Base-by-base conservation (phyloP, 2,113 vertebrate species). In the Mystacornis crossleyi region DNA sequence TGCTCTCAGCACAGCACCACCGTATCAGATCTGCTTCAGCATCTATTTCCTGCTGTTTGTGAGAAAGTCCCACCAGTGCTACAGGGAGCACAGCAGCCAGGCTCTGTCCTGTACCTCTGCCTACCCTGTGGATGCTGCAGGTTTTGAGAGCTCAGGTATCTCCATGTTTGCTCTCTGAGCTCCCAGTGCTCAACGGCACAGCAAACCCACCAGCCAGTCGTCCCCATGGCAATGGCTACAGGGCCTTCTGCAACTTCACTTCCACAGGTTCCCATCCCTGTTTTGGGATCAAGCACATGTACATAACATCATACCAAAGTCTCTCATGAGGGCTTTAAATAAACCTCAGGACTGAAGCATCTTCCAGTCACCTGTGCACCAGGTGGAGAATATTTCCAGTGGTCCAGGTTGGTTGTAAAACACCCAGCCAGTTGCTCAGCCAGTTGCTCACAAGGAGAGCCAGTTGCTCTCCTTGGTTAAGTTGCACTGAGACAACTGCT, bases 91-190 rank as follows among this genome's bases (percentile, higher is more conserved):
- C 26, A 57, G 51, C 1, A 3, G 62, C 54, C 58, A 3, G 62
- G 60, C 58, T 93, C 61, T 7, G 51, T 28, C 51, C 64, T 73
- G 34, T 23, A 8, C 53, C 34, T 67, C 69, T 43, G 81, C 40
- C 45, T 24, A n/a, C 10, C 48, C 51, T 70, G n/a, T 1, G 4
- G 19, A 18, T n/a, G 79, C 82, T 83, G 58, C 25, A 40, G 53
- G 31, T 47, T 83, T 34, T 1, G 11, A 45, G 53, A 79, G 34
- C 53, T 82, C 31, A 25, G 84, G 40, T 40, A 18, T 53, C 47
- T 8, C 13, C 25, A 42, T 0, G 0, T 69, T 36, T 34, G 48
- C n/a, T 34, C 1, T 1, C 57, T 21, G 71, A 57, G 72, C 45
- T 84, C 58, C 43, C 81, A 28, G 51, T 4, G 36, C 50, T 79